phyloP scores from a whole-genome alignment of 2,797 vertebrate species.

The Trachurus trachurus region DNA sequence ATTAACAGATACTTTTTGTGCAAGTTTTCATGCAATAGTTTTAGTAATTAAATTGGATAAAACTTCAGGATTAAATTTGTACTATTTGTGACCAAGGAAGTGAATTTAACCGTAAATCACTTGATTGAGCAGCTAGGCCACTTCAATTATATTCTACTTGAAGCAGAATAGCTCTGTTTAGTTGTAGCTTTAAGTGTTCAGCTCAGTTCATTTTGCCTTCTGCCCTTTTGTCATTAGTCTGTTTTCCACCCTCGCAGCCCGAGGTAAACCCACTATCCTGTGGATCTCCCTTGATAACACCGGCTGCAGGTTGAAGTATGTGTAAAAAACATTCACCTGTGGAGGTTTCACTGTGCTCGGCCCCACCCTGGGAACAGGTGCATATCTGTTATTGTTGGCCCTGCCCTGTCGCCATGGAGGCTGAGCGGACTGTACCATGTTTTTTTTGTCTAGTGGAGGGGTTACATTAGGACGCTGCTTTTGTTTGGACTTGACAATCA shows the following conservation, averaged over 20 bases:
- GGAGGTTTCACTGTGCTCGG: constrained; percentile 41
- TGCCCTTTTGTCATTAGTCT: background rate
- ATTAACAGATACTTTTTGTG: background rate
- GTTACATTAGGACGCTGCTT: constrained; percentile 9
- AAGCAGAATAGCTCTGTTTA: background rate
- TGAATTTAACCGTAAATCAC: no score
- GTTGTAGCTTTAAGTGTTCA: no score
- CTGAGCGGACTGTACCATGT: constrained; percentile 79
- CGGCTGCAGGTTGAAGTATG: constrained; percentile 8
- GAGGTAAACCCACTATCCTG: background rate
- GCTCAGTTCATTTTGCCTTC: no score
- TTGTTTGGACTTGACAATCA: constrained; percentile 24
- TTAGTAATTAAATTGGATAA: background rate
- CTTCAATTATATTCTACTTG: background rate
- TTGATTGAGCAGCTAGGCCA: background rate
- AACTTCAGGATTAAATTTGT: background rate
- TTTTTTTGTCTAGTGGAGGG: constrained; percentile 30
- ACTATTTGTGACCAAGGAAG: no score
- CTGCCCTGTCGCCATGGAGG: constrained; percentile 71
- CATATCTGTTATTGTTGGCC: constrained; percentile 62
- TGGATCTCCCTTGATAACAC: background rate
- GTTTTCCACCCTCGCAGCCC: background rate
- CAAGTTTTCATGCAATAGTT: background rate
- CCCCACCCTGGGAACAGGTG: constrained; percentile 81
- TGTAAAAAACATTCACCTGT: constrained; percentile 53